A percentile compares a stretch with the other conserved stretches of the same genome.
Evolutionary conservation across 2,888 invertebrate genomes (phyloP).

Genomic region (Scaptomyza cyrtandrae): DNA sequence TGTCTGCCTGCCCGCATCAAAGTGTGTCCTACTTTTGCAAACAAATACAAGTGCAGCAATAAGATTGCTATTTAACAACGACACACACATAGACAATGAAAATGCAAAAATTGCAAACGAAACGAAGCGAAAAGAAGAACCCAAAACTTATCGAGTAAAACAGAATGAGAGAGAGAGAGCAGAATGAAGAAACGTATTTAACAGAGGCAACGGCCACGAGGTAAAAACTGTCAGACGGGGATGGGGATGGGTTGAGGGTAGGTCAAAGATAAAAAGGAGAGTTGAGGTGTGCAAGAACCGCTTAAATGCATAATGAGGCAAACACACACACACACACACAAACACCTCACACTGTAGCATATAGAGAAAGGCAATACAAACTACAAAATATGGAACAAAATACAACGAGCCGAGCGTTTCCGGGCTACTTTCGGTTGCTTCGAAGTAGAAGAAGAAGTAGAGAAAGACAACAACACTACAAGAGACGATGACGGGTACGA

Average conservation of each 20-base stretch:
- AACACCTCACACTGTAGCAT: background rate
- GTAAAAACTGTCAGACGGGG: conserved; percentile 31
- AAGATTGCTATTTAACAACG: conserved; percentile 65
- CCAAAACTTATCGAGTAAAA: conserved; percentile 65
- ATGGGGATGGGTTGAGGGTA: background rate
- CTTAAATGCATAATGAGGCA: conserved; percentile 64
- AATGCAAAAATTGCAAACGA: conserved; percentile 73
- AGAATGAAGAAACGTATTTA: conserved; percentile 32
- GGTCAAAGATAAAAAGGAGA: conserved; percentile 7
- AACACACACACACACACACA: conserved; percentile 37
- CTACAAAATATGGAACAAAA: conserved; percentile 24
- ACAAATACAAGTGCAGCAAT: conserved; percentile 73
- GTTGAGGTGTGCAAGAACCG: conserved; percentile 22
- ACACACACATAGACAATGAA: conserved; percentile 42
- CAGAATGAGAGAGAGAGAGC: background rate
- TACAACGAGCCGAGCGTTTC: conserved; percentile 62
- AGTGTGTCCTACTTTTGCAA: conserved; percentile 76
- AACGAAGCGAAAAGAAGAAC: conserved; percentile 61
- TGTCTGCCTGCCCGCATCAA: conserved; percentile 67
- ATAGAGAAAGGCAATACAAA: conserved; percentile 10
- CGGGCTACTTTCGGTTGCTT: conserved; percentile 72
- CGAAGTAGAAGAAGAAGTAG: conserved; percentile 20
- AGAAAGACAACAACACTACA: conserved; percentile 16
- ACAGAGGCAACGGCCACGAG: conserved; percentile 40
- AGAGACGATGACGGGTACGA: conserved; percentile 10